Base-by-base conservation (phyloP, 2,113 vertebrate species). In the Coturnix japonica region DNA sequence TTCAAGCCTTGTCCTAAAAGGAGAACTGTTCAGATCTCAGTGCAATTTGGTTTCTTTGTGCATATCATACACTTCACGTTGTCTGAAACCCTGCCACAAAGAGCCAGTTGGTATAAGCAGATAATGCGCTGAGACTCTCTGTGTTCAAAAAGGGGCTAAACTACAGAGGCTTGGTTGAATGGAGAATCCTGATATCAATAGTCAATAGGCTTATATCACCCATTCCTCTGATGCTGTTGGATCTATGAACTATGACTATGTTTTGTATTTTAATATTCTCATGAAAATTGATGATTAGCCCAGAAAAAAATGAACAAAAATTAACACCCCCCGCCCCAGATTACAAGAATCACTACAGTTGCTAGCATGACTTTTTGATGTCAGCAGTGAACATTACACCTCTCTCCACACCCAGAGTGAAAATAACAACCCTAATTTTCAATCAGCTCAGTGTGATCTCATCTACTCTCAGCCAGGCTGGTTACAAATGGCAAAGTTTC, bases 301-400 rank as follows among this genome's bases (percentile, higher is more conserved):
- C 11, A 18, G 71, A 69, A 76, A 44, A 41, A 41, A 41, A 41
- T 41, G 12, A 41, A 41, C 12, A 46, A 77, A 72, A 67, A 39
- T 30, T 28, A 6, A 43, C 10, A 22, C 26, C 1, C 0, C 33
- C 12, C 37, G 63, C 0, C 33, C 12, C 37, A 66, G 6, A 1
- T 35, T 61, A 13, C 10, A 26, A 73, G 64, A 88, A 83, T 23
- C 39, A 70, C 13, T 73, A 28, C 25, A 57, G 35, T 20, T 76
- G 8, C 30, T 43, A 46, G 4, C 28, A 17, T 71, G 59, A 30
- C 11, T 22, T 33, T 75, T 61, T 53, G 49, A 72, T 65, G 73
- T 44, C 80, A 69, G 35, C 53, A 87, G 59, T 20, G n/a, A 69
- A 6, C 8, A 11, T 43, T 73, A 9, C 11, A 60, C 37, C 72